Evolutionary conservation across 1,140 invertebrate species (phyloP).

Genomic region (Leptoteleia sp.): DNA sequence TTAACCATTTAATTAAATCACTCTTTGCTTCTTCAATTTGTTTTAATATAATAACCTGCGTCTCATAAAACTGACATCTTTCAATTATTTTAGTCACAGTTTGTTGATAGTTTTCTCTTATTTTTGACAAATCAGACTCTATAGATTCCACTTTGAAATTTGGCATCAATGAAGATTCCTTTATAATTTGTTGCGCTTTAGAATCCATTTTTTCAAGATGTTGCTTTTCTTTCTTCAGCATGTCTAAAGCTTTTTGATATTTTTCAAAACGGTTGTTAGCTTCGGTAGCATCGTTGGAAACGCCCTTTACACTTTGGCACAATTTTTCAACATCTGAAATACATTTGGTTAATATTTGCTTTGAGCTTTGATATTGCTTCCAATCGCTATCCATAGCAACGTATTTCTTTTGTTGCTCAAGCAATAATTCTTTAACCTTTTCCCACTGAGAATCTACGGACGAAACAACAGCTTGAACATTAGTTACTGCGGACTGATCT

Average conservation of each 20-base stretch:
- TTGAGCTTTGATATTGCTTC: conserved; percentile 88
- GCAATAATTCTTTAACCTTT: conserved; percentile 87
- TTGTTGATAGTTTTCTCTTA: conserved; percentile 88
- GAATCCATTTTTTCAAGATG: conserved; percentile 88
- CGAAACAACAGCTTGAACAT: conserved; percentile 89
- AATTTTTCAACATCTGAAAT: conserved; percentile 85
- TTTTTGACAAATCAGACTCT: conserved; percentile 83
- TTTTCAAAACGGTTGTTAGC: conserved; percentile 85
- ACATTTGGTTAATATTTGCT: conserved; percentile 85
- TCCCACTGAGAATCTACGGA: conserved; percentile 90
- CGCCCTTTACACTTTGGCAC: conserved; percentile 82
- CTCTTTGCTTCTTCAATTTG: conserved; percentile 93
- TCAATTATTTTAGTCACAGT: conserved; percentile 86
- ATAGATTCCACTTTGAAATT: conserved; percentile 86
- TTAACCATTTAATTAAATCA: conserved; percentile 91
- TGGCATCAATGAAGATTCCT: conserved; percentile 88
- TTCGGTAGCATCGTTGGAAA: conserved; percentile 85
- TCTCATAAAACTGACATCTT: conserved; percentile 89
- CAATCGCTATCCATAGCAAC: conserved; percentile 86
- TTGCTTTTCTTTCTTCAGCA: conserved; percentile 87
- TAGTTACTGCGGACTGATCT: conserved; percentile 88
- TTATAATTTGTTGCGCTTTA: conserved; percentile 86
- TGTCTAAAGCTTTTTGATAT: conserved; percentile 87
- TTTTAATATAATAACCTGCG: conserved; percentile 94
- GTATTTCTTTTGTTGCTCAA: conserved; percentile 88